Conservation (phyloP, 2,888 invertebrate genomes). For the Nymphalis urticae region DNA sequence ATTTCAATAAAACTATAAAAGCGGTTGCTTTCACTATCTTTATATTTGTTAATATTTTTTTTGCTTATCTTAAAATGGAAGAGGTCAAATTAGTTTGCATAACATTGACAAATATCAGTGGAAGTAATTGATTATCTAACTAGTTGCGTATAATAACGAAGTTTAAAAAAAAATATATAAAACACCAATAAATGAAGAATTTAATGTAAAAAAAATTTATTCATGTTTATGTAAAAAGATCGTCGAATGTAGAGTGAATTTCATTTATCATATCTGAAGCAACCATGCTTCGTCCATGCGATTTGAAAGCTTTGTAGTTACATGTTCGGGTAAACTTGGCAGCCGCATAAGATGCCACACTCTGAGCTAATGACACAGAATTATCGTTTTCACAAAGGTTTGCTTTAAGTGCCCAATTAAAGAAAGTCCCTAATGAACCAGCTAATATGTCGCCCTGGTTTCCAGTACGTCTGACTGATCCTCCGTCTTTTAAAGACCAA, state of each 20-base stretch:
- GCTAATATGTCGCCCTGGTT: constrained; percentile 98
- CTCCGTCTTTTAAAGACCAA: constrained; percentile 83
- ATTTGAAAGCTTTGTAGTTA: constrained; percentile 87
- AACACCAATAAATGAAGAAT: too few species aligned
- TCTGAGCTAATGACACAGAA: constrained; percentile 80
- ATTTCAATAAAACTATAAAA: too few species aligned
- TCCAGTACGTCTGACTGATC: constrained; percentile 94
- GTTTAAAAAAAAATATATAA: too few species aligned
- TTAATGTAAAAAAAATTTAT: not conserved
- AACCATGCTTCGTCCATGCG: constrained; percentile 89
- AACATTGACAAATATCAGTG: too few species aligned
- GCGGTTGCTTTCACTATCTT: too few species aligned
- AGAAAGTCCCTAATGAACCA: constrained; percentile 92
- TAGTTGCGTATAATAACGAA: too few species aligned
- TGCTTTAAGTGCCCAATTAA: constrained; percentile 87
- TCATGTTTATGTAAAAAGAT: constrained; percentile 40
- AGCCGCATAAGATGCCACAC: constrained; percentile 90
- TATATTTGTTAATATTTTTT: too few species aligned
- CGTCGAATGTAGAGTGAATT: constrained; percentile 87
- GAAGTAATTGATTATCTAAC: too few species aligned
- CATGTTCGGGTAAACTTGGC: constrained; percentile 90
- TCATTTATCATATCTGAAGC: constrained; percentile 93
- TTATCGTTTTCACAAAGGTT: constrained; percentile 56
- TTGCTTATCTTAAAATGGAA: too few species aligned
- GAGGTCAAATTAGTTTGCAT: too few species aligned